Evolutionary conservation across 2,888 invertebrate species (phyloP).

Genomic region (Peribatodes rhomboidaria): DNA sequence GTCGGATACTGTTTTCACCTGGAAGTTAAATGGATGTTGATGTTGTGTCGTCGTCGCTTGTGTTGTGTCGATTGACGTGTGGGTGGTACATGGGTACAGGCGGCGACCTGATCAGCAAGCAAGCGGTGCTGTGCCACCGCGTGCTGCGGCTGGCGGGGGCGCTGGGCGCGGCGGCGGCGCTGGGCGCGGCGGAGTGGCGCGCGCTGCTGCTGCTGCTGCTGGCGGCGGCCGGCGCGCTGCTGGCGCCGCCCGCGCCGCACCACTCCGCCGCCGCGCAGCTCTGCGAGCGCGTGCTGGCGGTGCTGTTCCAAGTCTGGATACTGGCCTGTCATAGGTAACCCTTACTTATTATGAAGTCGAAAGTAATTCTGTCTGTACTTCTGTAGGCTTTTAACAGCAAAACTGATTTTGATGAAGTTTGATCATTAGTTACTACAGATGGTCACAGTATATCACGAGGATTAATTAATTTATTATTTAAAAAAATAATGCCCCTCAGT

Average conservation of each 20-base stretch:
- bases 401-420: too few relatives aligned
- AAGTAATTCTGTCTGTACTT: neutral
- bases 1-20: too few relatives aligned
- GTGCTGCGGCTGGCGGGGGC: slow-evolving; percentile 94
- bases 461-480: too few relatives aligned
- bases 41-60: neutral
- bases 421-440: too few relatives aligned
- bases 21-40: too few relatives aligned
- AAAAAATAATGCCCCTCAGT: too few relatives aligned
- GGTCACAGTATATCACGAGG: too few relatives aligned
- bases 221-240: slow-evolving; percentile 93
- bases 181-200: slow-evolving; percentile 97
- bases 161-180: slow-evolving; percentile 77
- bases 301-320: slow-evolving; percentile 90
- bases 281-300: slow-evolving; percentile 97
- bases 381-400: neutral
- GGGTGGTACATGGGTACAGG: slow-evolving; percentile 87
- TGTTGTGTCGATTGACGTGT: neutral
- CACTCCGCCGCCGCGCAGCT: slow-evolving; percentile 98
- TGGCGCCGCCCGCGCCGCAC: slow-evolving; percentile 96
- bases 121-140: slow-evolving; percentile 97
- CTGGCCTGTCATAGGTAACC: slow-evolving; percentile 44
- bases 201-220: slow-evolving; percentile 94
- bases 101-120: slow-evolving; percentile 95
- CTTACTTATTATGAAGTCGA: too few relatives aligned